Conservation (phyloP, 1,140 invertebrate species). For the Aphaenogaster rudis region DNA sequence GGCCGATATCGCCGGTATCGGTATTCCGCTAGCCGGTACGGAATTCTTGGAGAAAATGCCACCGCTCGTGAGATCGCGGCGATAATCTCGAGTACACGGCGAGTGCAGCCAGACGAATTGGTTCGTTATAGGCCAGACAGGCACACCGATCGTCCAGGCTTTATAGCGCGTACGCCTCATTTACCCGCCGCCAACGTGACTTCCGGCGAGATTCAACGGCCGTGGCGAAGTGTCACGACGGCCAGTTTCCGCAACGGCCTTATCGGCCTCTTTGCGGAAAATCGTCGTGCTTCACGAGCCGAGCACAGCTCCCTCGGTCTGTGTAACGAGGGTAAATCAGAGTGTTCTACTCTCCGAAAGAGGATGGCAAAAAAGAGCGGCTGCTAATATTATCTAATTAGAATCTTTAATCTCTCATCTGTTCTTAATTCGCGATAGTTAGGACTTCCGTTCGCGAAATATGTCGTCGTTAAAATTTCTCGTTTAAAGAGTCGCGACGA, state of each 20-base stretch:
- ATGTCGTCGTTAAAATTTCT: background rate
- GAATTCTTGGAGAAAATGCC: background rate
- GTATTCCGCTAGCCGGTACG: background rate
- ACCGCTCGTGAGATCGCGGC: background rate
- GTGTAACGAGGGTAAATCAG: background rate
- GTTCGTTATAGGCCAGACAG: background rate
- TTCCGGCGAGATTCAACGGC: constrained; percentile 44
- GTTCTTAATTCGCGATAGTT: background rate
- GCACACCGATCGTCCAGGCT: constrained; percentile 10
- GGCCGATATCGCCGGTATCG: constrained; percentile 3
- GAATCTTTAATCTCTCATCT: constrained; percentile 2
- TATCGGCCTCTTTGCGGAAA: constrained; percentile 22
- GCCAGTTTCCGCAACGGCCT: constrained; percentile 12
- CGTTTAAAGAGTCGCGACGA: background rate
- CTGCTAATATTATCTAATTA: constrained; percentile 9
- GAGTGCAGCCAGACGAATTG: constrained; percentile 9
- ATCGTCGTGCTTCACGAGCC: background rate
- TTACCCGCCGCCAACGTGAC: constrained; percentile 44
- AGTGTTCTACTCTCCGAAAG: background rate
- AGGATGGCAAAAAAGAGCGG: background rate
- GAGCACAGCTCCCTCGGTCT: background rate
- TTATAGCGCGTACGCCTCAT: constrained; percentile 26
- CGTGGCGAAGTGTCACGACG: constrained; percentile 25
- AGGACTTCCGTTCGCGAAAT: background rate
- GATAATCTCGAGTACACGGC: constrained; percentile 17